These are phyloP conservation scores for Phataginus tetradactyla DNA, from an alignment of 2,797 vertebrate species.

Conservation along the genomic window DNA sequence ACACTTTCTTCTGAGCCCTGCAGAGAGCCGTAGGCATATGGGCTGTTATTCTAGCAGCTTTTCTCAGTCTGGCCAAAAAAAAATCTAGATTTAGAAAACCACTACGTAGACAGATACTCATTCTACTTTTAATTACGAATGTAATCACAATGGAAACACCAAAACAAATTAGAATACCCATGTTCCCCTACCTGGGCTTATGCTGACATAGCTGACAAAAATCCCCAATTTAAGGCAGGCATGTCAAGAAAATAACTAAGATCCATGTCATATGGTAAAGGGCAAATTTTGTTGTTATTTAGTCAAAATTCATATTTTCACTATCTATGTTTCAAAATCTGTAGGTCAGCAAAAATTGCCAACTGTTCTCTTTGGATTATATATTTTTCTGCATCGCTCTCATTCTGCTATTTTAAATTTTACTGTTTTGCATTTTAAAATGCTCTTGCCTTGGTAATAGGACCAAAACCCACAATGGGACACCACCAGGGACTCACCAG, in stretches of 20 bases:
- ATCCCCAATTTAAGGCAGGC: not conserved
- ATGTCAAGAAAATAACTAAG: not conserved
- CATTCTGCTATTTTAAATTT: not conserved
- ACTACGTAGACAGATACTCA: not conserved
- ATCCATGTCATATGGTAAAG: not conserved
- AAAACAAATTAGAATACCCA: not conserved
- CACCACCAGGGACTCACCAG: not conserved
- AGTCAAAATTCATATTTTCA: not conserved
- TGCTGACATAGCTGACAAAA: not conserved
- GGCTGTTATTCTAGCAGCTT: not conserved
- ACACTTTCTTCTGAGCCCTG: not conserved
- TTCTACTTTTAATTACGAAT: not conserved
- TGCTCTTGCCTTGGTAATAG: not conserved
- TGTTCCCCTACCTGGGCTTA: not conserved
- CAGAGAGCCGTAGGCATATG: not conserved
- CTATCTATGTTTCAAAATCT: not conserved
- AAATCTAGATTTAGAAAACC: not conserved
- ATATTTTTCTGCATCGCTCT: not conserved
- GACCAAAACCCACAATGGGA: not conserved
- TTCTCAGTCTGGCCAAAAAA: not conserved
- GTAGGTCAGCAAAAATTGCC: not conserved
- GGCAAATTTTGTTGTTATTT: not conserved
- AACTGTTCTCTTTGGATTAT: not conserved
- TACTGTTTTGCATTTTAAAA: not conserved
- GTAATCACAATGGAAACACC: not conserved